Evolutionary conservation across 1,140 invertebrate species (phyloP), one percentile per base, ranked within the genome.

Genomic region (Drosophila busckii): DNA sequence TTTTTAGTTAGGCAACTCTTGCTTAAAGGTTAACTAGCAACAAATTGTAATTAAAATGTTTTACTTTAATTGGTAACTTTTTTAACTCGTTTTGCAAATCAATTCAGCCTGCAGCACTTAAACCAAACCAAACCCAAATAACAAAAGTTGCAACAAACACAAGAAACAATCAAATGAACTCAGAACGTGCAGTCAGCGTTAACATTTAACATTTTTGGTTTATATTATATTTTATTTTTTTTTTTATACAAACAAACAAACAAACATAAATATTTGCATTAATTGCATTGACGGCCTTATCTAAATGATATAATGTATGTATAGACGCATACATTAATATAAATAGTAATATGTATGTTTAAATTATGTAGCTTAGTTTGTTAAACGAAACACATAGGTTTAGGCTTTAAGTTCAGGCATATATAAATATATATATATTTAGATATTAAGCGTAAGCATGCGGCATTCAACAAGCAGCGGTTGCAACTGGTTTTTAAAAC

Each of bases 221-320:
- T n/a, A n/a, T n/a, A n/a, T n/a, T n/a, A n/a, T n/a, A n/a, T n/a
- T n/a, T n/a, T n/a, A n/a, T n/a, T n/a, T n/a, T n/a, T n/a, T n/a
- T n/a, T n/a, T n/a, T n/a, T n/a, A n/a, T n/a, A n/a, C n/a, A n/a
- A n/a, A n/a, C n/a, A n/a, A n/a, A n/a, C n/a, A n/a, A n/a, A n/a
- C n/a, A 59, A 71, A 68, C 29, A 78, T 67, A 78, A 68, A 53
- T 49, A 56, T 68, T 80, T 71, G 73, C 73, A 80, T 59, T 45
- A 71, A 71, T 76, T 73, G 73, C 73, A 78, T 80, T 78, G 73
- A 78, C 73, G 73, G 73, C 73, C 73, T 78, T 78, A 78, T 78
- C 73, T 78, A 78, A 78, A 78, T 59, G 68, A 78, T 80, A 78
- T 78, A 80, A 78, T n/a, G n/a, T n/a, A n/a, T n/a, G n/a, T n/a